Percentiles rank a stretch among this genome's conserved stretches.
These are phyloP conservation scores for Tethya wilhelma DNA, from an alignment of 37 sponge, comb jelly and placozoan species.

Conservation along the genomic window DNA sequence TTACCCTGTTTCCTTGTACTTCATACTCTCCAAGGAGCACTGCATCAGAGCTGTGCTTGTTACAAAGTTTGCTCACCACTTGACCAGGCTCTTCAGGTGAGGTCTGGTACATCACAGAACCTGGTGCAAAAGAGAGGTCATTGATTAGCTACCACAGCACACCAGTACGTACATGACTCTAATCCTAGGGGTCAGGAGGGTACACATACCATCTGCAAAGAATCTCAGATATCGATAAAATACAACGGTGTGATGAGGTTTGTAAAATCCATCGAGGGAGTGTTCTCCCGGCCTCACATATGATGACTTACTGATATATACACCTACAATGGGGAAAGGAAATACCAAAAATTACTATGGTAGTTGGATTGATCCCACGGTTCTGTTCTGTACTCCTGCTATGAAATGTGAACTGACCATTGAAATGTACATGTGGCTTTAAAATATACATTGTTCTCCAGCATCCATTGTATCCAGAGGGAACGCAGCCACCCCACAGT, in stretches of 20 bases:
- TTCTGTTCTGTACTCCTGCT: neutral
- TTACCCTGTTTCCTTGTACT: constrained; percentile 29
- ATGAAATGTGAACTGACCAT: constrained; percentile 49
- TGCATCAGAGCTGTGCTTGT: constrained; percentile 45
- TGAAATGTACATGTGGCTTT: constrained; percentile 73
- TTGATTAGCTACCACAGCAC: neutral
- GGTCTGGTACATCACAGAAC: constrained; percentile 74
- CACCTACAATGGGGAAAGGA: constrained; percentile 32
- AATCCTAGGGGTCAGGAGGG: neutral
- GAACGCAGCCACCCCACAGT: constrained; percentile 58
- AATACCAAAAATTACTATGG: neutral
- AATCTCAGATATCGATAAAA: constrained; percentile 82
- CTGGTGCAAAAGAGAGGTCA: constrained; percentile 21
- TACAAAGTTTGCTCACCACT: constrained; percentile 39
- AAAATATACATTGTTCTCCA: constrained; percentile 74
- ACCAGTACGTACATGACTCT: neutral
- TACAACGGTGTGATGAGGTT: constrained; percentile 81
- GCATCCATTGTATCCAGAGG: constrained; percentile 5
- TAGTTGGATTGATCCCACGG: neutral
- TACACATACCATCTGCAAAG: constrained; percentile 72
- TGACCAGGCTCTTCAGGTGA: constrained; percentile 61
- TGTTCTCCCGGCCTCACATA: constrained; percentile 75
- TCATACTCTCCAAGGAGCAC: constrained; percentile 52
- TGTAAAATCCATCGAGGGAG: constrained; percentile 80
- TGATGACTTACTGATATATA: constrained; percentile 74